phyloP scores from a whole-genome alignment of 2,113 vertebrate species.

The Budorcas taxicolor region DNA sequence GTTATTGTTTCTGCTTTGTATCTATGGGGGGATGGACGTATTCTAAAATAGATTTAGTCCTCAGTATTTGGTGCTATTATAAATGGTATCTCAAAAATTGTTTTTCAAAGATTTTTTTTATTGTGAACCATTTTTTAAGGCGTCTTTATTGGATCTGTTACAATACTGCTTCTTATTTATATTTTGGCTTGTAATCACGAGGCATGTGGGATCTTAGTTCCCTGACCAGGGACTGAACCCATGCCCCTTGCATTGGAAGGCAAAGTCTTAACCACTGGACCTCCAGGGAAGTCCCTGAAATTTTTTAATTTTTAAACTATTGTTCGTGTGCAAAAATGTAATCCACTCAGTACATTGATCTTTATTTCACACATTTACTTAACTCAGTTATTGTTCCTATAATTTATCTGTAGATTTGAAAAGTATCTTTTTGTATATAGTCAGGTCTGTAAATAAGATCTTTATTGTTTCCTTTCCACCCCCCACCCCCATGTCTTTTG shows the following conservation, averaged over 20 bases:
- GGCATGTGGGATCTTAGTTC: neutral
- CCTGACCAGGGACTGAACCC: neutral
- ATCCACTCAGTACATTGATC: neutral
- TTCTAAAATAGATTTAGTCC: conserved; percentile 9
- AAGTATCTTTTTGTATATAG: neutral
- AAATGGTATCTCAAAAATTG: neutral
- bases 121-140: neutral
- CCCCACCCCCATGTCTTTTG: neutral
- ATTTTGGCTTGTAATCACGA: neutral
- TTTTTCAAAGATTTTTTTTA: neutral
- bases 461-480: neutral
- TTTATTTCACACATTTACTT: neutral
- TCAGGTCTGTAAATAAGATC: neutral
- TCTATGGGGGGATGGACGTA: neutral
- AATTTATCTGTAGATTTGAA: neutral
- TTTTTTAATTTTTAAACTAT: neutral
- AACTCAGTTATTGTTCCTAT: neutral
- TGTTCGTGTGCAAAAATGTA: neutral
- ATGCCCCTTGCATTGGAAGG: neutral
- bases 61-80: neutral
- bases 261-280: neutral
- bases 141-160: neutral
- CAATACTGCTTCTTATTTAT: neutral
- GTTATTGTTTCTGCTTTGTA: neutral
- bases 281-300: neutral